Conservation (phyloP, 2,888 invertebrate genomes). For the Cylindroiulus punctatus region DNA sequence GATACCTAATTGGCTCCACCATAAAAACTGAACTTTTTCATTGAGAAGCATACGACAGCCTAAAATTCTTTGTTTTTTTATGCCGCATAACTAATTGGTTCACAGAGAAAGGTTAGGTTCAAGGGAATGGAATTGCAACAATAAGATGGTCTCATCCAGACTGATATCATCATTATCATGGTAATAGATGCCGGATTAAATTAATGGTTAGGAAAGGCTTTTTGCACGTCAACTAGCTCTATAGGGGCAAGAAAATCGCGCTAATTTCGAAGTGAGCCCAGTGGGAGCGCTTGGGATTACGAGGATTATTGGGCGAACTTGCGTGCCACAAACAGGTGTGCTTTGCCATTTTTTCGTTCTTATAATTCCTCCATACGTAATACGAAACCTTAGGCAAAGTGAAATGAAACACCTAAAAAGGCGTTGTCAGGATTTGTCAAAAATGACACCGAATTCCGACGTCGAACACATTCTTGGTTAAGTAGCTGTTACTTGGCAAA, state of each 20-base stretch:
- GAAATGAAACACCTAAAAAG: slow-evolving; percentile 41
- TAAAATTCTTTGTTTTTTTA: slow-evolving; percentile 1
- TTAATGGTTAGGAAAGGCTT: slow-evolving; percentile 28
- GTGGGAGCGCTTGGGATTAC: slow-evolving; percentile 37
- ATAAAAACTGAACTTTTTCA: slow-evolving; percentile 1
- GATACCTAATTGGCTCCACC: slow-evolving; percentile 25
- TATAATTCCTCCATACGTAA: background rate
- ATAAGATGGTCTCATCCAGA: background rate
- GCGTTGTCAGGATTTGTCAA: slow-evolving; percentile 14
- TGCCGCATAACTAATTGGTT: slow-evolving; percentile 17
- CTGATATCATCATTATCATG: slow-evolving; percentile 36
- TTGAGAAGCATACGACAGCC: background rate
- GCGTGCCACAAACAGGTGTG: slow-evolving; percentile 35
- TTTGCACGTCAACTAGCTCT: slow-evolving; percentile 30
- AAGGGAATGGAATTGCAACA: slow-evolving; percentile 11
- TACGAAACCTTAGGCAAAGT: background rate
- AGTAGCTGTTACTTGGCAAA: background rate
- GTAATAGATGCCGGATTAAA: slow-evolving; percentile 37
- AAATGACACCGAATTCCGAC: background rate
- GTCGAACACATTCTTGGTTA: background rate
- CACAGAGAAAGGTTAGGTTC: background rate
- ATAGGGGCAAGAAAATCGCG: background rate
- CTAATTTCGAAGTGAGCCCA: slow-evolving; percentile 16
- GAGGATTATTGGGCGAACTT: slow-evolving; percentile 1
- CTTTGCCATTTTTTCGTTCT: slow-evolving; percentile 11